Percentiles rank a stretch among this genome's conserved stretches.
phyloP scores from a whole-genome alignment of 2,113 vertebrate genomes.

The Rhegmatorhina hoffmannsi region DNA sequence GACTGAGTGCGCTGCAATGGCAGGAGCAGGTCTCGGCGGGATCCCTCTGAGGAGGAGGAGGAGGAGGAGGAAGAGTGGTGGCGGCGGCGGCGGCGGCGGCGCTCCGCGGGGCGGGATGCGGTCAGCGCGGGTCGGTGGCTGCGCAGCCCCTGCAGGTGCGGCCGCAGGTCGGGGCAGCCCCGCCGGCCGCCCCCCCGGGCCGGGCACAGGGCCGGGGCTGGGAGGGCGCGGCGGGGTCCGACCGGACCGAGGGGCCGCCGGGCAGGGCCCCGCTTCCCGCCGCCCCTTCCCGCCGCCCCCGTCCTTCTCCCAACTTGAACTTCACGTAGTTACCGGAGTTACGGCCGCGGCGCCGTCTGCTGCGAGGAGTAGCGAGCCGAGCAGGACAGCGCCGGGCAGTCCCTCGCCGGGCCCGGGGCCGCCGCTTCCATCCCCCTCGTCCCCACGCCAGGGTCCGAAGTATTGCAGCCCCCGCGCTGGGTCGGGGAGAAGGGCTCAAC shows the following conservation, averaged over 20 bases:
- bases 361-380: background rate
- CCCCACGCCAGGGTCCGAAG: background rate
- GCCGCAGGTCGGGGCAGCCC: background rate
- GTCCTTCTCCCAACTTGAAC: slow-evolving; percentile 45
- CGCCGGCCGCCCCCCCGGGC: background rate
- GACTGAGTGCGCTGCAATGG: slow-evolving; percentile 41
- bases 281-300: background rate
- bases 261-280: background rate
- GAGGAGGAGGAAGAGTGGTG: background rate
- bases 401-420: background rate
- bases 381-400: background rate
- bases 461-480: background rate
- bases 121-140: slow-evolving; percentile 8
- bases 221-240: background rate
- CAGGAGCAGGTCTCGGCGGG: slow-evolving; percentile 42
- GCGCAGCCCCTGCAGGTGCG: slow-evolving; percentile 33
- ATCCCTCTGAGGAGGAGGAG: slow-evolving; percentile 50
- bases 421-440: background rate
- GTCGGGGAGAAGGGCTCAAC: background rate
- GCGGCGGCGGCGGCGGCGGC: background rate
- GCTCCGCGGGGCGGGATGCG: slow-evolving; percentile 21
- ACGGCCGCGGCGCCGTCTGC: slow-evolving; percentile 29
- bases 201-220: too few species aligned
- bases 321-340: slow-evolving; percentile 65
- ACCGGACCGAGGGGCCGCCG: background rate